Evolutionary conservation across 2,113 vertebrate species (phyloP).

Genomic region (Poeciliopsis prolifica): DNA sequence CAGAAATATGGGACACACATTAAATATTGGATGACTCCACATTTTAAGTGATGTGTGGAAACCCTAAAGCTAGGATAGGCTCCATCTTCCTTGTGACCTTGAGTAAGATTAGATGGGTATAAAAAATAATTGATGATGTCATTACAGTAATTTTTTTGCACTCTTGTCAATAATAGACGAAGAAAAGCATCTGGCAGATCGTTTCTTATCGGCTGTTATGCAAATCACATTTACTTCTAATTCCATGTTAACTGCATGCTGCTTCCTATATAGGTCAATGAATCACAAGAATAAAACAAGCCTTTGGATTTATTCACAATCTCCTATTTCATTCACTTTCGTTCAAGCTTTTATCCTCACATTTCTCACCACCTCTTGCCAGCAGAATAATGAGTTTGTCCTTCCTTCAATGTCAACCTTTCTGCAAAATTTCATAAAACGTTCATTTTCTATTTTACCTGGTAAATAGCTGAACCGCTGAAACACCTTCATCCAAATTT

Average conservation of each 20-base stretch:
- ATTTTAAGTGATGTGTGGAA: too few relatives aligned
- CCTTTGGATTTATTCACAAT: not conserved
- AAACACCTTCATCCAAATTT: not conserved
- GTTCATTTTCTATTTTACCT: conserved; percentile 8
- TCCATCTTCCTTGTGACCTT: too few relatives aligned
- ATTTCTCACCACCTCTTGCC: not conserved
- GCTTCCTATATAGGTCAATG: not conserved
- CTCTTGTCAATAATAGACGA: too few relatives aligned
- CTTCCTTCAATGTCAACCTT: conserved; percentile 12
- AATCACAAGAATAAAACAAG: not conserved
- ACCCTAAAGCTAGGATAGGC: too few relatives aligned
- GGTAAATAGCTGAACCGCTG: conserved; percentile 6
- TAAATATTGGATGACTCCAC: too few relatives aligned
- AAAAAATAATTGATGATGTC: not conserved
- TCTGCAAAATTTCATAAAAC: not conserved
- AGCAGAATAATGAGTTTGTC: conserved; percentile 28
- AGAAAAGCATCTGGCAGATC: not conserved
- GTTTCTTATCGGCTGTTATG: not conserved
- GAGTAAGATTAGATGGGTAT: too few relatives aligned
- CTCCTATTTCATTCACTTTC: not conserved
- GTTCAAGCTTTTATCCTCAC: conserved; percentile 4
- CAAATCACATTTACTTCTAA: not conserved
- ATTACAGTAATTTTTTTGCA: not conserved
- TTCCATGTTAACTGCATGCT: not conserved
- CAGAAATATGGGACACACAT: not conserved